phyloP scores from a whole-genome alignment of 2,113 vertebrate genomes.

The Microtus ochrogaster region DNA sequence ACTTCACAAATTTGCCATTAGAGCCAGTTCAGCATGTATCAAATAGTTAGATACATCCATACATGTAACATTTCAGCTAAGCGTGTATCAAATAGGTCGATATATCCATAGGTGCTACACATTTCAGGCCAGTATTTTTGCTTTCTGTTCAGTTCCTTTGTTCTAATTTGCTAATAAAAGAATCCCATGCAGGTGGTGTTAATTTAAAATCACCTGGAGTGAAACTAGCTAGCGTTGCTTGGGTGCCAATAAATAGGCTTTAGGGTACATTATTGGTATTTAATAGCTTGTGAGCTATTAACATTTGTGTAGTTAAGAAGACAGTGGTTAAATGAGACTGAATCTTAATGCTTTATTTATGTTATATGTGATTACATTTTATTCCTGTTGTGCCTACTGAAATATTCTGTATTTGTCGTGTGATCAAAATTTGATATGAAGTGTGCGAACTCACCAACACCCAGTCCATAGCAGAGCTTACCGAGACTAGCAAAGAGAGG shows the following conservation, averaged over 20 bases:
- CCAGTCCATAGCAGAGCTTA: background rate
- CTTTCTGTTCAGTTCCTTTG: background rate
- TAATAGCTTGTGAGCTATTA: conserved; percentile 58
- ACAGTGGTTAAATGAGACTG: conserved; percentile 42
- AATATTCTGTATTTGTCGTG: conserved; percentile 27
- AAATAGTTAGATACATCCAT: background rate
- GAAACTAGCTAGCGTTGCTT: conserved; percentile 37
- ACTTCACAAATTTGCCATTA: background rate
- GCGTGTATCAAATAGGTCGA: conserved; percentile 17
- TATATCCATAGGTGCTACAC: background rate
- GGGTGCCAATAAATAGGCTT: conserved; percentile 28
- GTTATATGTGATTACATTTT: conserved; percentile 49
- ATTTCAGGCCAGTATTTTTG: background rate
- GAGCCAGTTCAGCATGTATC: background rate
- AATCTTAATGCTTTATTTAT: conserved; percentile 32
- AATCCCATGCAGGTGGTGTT: conserved; percentile 46
- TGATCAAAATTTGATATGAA: background rate
- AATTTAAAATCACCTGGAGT: conserved; percentile 58
- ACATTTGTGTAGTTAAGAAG: conserved; percentile 53
- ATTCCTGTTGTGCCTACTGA: conserved; percentile 1
- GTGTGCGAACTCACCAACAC: background rate
- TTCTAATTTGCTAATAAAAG: conserved; percentile 30
- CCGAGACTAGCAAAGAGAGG: too few species aligned
- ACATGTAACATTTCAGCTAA: background rate
- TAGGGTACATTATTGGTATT: background rate